Evolutionary conservation across 2,113 vertebrate species (phyloP), one percentile per base, ranked within the genome.

Genomic region (Solea senegalensis): DNA sequence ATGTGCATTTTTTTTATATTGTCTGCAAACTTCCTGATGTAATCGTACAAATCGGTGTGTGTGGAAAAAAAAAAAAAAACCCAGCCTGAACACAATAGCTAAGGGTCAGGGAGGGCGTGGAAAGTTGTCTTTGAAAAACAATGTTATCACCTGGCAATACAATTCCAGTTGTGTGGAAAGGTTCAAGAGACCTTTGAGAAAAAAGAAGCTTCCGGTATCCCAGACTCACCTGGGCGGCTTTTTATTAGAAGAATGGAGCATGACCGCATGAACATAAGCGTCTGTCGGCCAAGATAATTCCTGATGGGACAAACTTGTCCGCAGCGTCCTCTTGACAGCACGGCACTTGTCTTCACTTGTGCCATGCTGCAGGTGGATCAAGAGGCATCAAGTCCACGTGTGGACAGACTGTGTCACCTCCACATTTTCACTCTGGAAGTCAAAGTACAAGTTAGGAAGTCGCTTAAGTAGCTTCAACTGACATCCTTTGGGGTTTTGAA

Each of bases 111-210:
- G 21, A 21, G 21, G 21, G 21, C 21, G 21, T 21, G 21, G 21
- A 21, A 21, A 21, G 21, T 21, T 21, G 21, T 21, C 21, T 76
- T 76, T 81, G 66, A 66, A 54, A 53, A 83, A 89, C 85, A 90
- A 88, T 89, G 84, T 85, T 86, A 72, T 89, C 88, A 65, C 41
- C 55, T 74, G 72, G 68, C 69, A 59, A 80, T 69, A 52, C 80
- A 67, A 64, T 69, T 44, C 65, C 67, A 56, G 60, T 26, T 14
- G 28, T 74, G 66, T 75, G 71, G 57, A 74, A 77, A 81, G 72
- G 83, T 75, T 43, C 56, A 21, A 21, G 46, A 50, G 53, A 48
- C 50, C 58, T 65, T 16, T 61, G 72, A 74, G 46, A 43, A 60
- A 70, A 54, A 51, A 45, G 48, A 41, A 5, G 7, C 34, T 62